Base-by-base conservation (phyloP, 2,797 vertebrate genomes). In the Notolepis coatsorum region DNA sequence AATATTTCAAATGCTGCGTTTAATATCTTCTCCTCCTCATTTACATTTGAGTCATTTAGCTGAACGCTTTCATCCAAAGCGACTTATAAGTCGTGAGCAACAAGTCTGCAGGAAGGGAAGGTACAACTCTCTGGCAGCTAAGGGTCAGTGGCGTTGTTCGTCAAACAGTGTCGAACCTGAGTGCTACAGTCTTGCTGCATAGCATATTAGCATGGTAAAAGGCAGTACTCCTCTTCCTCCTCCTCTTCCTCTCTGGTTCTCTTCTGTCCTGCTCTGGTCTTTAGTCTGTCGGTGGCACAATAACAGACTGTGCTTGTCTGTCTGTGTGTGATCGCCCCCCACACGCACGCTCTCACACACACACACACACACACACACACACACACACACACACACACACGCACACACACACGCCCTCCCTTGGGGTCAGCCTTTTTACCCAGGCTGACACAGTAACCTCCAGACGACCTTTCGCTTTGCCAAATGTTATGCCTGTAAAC, bases 401-500 rank as follows among this genome's bases (percentile, higher is more conserved):
- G 24, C 12, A 9, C 12, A 75, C 73, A 42, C 77, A 65, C 52
- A 1, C 27, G 21, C 33, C 15, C 76, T 78, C 84, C 72, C 61
- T 70, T 56, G 61, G 64, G 77, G 78, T 88, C 78, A 65, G 56
- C 73, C 76, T 83, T 76, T n/a, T 70, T 87, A 82, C 76, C 75
- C 79, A 45, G 75, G 77, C 69, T 88, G 88, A 84, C 90, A 89
- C 79, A 86, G 86, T 92, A 89, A 92, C 89, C 91, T 84, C 73
- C 68, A 78, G 63, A 77, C 72, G 86, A 93, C 90, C 91, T 88
- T 88, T 81, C 53, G 46, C 57, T 72, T 88, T 82, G 77, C 84
- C 80, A 77, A 89, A 84, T 78, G 79, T 82, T 85, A 78, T 80
- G 71, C 70, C 59, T 88, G 82, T 91, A 87, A 90, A 91, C 77